Base-by-base conservation (phyloP, 2,888 invertebrate species). In the Parelbella ahira region DNA sequence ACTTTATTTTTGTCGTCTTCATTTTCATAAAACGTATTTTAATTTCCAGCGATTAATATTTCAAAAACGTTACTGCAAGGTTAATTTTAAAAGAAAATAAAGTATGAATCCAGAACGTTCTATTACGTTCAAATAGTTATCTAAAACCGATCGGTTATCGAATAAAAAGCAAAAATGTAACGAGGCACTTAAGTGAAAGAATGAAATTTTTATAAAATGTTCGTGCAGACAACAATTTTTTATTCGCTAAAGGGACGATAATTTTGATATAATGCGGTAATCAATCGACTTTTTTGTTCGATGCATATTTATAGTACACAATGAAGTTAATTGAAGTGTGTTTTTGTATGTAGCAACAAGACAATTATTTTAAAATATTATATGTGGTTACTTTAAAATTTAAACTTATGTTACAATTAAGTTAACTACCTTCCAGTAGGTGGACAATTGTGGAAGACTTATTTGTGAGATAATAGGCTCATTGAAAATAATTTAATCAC, bases 231-330 rank as follows among this genome's bases (percentile, higher is more conserved):
- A 15, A 24, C 30, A 3, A 20, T 10, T 24, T 38, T 29, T 38
- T 23, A 9, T 29, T 38, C n/a, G 18, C 19, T 21, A 28, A 13
- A 3, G 5, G 18, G 9, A 30, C 30, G 24, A 24, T 30, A 30
- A 39, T 30, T 30, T 30, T 39, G 18, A 30, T 39, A 24, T 30
- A 39, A 39, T 24, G 30, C 24, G 7, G 24, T 38, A 30, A 38
- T 38, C 30, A 18, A 39, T 39, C 24, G 18, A 15, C n/a, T 23
- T 39, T 18, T 39, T 39, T 39, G 19, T 30, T 3, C 24, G 18
- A 18, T 18, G 18, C 18, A 19, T 36, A 36, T 36, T 38, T 38
- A 38, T 38, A 15, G 15, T 23, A 15, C 18, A 15, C 18, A 29
- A 10, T 19, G 19, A 28, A 29, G 29, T 29, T 38, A 29, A 23